Base-by-base conservation (phyloP, 2,113 vertebrate genomes). In the Paramisgurnus dabryanus region DNA sequence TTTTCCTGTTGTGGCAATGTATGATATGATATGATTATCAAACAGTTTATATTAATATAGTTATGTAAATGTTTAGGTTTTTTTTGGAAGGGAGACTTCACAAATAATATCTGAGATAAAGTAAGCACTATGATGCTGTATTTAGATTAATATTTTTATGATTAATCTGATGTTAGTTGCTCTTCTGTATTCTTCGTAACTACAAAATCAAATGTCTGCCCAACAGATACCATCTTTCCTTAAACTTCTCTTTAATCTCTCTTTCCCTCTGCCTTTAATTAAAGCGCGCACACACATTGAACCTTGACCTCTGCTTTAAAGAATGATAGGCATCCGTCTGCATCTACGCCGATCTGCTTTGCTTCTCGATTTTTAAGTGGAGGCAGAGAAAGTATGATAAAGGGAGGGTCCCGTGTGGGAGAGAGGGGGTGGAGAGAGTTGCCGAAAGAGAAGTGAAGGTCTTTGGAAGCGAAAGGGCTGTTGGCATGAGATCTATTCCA, bases 311-410 rank as follows among this genome's bases (percentile, higher is more conserved):
- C 87, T 87, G 65, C 85, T 80, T 92, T 90, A 88, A 93, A 95
- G 96, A 97, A 96, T 97, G 95, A 96, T 92, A 93, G 95, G 95
- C 95, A 95, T 98, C 94, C 92, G 89, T 93, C 89, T 84, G 87
- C 89, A 90, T 92, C 89, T 88, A 87, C 87, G 85, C 89, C 91
- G 84, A 89, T 85, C 86, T 91, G 60, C 72, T 75, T 75, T 49
- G 80, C 91, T 89, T 92, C 92, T 88, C 87, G 87, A 85, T 91
- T 90, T 77, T 86, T 84, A 90, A 95, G 87, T 89, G 89, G 64
- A 85, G 88, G 45, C 27, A 93, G 87, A 53, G 75, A 77, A 55
- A 64, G 60, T 76, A 8, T 7, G 47, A 27, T 73, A 60, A 41
- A 84, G 79, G 84, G 82, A 86, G 88, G 87, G 92, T 90, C 90